Base-by-base conservation (phyloP, 2,113 vertebrate species). In the Leptosomus discolor region DNA sequence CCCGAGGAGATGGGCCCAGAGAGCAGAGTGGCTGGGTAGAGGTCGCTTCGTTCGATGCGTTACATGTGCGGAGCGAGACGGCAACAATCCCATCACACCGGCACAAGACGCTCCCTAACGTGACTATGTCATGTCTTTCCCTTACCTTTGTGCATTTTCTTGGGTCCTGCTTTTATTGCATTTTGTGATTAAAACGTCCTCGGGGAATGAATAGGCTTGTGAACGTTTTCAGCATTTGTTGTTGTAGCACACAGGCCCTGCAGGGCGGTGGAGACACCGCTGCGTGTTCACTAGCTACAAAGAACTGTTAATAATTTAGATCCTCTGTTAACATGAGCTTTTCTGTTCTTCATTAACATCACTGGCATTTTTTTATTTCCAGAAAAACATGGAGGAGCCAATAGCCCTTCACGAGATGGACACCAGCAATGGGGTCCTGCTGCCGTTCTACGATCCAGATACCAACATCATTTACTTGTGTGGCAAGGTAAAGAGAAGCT, bases 361-460 rank as follows among this genome's bases (percentile, higher is more conserved):
- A 2, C 21, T 92, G 64, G 20, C 6, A 3, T 19, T 65, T 32
- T 26, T 41, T 64, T 71, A 7, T 79, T 79, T 91, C 37, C 97
- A 99, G 99, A 97, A 99, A 98, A 99, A 98, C 94, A 99, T 99
- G 98, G 98, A 99, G 16, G 99, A 99, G 78, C 98, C 99, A 5
- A 99, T 99, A 67, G 98, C 98, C 54, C 98, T 99, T 53, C 98
- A 99, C 17, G 99, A 99, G 97, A 99, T 99, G 99, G 99, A 99
- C 97, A 99, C 99, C 29, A 99, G 99, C 98, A 99, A 99, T 1
- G 99, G 99, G 16, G 99, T 99, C 69, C 97, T 99, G 78, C 97
- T 99, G 90, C 99, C 99, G 0, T 99, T 99, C 98, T 99, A 99
- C 1, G 99, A 99, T 85, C 98, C 99, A 0, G 99, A 99, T 95